Evolutionary conservation across 2,797 vertebrate genomes (phyloP).

Genomic region (Chelon labrosus): DNA sequence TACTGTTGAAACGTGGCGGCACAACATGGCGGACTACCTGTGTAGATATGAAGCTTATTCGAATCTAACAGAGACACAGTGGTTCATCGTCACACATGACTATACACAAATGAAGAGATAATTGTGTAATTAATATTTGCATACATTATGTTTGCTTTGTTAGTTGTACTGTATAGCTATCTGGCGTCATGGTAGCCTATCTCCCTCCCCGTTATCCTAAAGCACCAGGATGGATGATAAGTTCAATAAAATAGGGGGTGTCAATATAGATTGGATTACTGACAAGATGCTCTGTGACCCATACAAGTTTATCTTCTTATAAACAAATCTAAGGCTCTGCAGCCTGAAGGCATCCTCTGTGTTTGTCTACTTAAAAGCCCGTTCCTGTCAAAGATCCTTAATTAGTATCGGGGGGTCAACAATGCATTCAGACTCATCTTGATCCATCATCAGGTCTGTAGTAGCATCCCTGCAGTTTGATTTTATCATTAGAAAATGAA

Average conservation of each 20-base stretch:
- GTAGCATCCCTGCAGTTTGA: conserved; percentile 52
- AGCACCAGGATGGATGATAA: not conserved
- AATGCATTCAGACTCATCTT: conserved; percentile 31
- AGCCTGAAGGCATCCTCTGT: conserved; percentile 9
- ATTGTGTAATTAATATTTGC: not conserved
- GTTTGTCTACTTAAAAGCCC: conserved; percentile 34
- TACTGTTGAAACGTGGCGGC: too few relatives aligned
- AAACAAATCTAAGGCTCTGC: conserved; percentile 2
- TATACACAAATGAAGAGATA: too few relatives aligned
- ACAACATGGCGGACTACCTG: too few relatives aligned
- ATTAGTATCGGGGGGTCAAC: conserved; percentile 27
- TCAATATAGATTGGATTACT: not conserved
- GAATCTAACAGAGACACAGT: too few relatives aligned
- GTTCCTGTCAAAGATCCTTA: conserved; percentile 22
- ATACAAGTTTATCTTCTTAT: not conserved
- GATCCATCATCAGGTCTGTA: conserved; percentile 47
- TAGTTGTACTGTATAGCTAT: not conserved
- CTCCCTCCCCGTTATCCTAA: not conserved
- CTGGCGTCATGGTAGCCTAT: not conserved
- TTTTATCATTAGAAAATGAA: conserved; percentile 39
- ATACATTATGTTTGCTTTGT: not conserved
- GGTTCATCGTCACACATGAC: too few relatives aligned
- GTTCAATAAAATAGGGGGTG: not conserved
- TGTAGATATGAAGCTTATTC: too few relatives aligned
- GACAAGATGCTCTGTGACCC: not conserved